phyloP scores from a whole-genome alignment of 2,797 vertebrate genomes.

The Enteromius fasciolatus region DNA sequence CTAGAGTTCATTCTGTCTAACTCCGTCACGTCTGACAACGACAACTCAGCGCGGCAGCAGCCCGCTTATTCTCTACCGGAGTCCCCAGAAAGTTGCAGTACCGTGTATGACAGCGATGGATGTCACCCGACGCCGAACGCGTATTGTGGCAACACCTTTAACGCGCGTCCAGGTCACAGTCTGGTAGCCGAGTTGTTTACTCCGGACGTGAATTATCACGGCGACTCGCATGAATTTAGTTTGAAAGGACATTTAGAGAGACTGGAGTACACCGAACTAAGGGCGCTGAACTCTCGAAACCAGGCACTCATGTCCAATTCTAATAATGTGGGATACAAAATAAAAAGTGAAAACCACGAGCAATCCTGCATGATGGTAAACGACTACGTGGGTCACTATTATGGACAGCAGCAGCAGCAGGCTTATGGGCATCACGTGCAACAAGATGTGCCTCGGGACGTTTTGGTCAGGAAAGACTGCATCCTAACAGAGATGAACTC shows the following conservation, averaged over 20 bases:
- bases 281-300: constrained; percentile 64
- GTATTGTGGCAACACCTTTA: constrained; percentile 66
- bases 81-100: constrained; percentile 88
- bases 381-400: constrained; percentile 75
- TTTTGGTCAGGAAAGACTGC: constrained; percentile 66
- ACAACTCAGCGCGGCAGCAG: constrained; percentile 54
- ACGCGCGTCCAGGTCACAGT: constrained; percentile 76
- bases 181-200: constrained; percentile 88
- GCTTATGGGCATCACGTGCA: constrained; percentile 61
- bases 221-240: constrained; percentile 64
- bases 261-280: constrained; percentile 85
- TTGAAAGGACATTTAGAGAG: constrained; percentile 68
- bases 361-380: constrained; percentile 84
- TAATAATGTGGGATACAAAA: constrained; percentile 77
- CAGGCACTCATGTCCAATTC: constrained; percentile 64
- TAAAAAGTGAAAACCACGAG: constrained; percentile 82
- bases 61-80: constrained; percentile 84
- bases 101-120: constrained; percentile 78
- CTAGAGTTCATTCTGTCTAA: constrained; percentile 91
- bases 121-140: constrained; percentile 65
- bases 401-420: constrained; percentile 68
- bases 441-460: constrained; percentile 57
- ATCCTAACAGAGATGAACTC: constrained; percentile 65
- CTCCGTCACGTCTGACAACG: constrained; percentile 71
- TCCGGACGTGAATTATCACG: constrained; percentile 74